Evolutionary conservation across 2,113 vertebrate genomes (phyloP), one percentile per base, ranked within the genome.

Genomic region (Odocoileus virginianus): DNA sequence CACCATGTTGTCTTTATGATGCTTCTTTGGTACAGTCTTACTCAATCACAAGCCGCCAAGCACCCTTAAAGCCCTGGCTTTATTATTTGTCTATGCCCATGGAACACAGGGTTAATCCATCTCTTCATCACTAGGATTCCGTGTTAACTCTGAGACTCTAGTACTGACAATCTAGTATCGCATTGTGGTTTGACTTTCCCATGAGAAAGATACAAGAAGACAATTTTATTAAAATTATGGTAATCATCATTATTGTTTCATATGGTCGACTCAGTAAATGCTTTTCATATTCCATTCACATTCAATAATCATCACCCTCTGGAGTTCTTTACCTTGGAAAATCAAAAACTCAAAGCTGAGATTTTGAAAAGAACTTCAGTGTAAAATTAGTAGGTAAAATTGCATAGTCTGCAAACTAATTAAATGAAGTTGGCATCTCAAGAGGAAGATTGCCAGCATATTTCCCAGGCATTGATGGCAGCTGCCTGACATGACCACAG

Each of bases 401-500:
- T 87, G 30, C 71, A 90, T 55, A 71, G 67, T 67, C 52, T 93
- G 60, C 10, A 82, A 95, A 83, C 67, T 64, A 95, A 83, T 95
- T 90, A 90, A 94, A 83, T 10, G 3, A 87, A 74, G 50, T 28
- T 92, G 87, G 81, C 54, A 8, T 15, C 91, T 97, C 94, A 87
- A 85, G 89, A 8, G 88, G 91, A 45, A 89, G 83, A 97, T 71
- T 84, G 95, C 71, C 79, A 95, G 21, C 54, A 25, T 85, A 25
- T 17, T 84, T 86, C 88, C 79, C 58, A 88, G 82, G 14, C 36
- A 87, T 91, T 97, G 87, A 95, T 33, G 78, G 87, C 60, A 96
- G 93, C 52, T 79, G 10, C 76, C 90, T 76, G 84, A 71, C 61
- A 45, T 58, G 52, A 89, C 45, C 83, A 43, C 3, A 78, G 92